phyloP scores from a whole-genome alignment of 2,113 vertebrate genomes.

The Chloropsis hardwickii region DNA sequence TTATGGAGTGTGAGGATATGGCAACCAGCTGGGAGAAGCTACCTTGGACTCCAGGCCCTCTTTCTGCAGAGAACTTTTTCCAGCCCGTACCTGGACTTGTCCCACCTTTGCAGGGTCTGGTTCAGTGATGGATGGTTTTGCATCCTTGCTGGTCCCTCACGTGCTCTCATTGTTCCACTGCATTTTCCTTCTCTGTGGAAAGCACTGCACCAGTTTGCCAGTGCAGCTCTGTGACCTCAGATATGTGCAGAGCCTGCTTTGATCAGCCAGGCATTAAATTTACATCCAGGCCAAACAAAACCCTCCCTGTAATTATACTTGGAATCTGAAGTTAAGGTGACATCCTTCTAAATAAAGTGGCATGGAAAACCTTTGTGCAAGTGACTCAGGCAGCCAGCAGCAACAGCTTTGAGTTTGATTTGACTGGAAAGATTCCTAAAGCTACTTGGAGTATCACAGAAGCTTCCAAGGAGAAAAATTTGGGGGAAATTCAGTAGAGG shows the following conservation, averaged over 20 bases:
- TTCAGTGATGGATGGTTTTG: neutral
- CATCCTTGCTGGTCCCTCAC: neutral
- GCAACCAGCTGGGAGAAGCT: neutral
- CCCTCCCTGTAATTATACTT: neutral
- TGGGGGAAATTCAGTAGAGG: neutral
- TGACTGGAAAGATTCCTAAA: neutral
- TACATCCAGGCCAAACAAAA: neutral
- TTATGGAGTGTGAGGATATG: neutral
- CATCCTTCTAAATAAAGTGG: neutral
- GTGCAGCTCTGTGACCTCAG: neutral
- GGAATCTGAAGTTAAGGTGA: neutral
- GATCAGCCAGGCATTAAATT: neutral
- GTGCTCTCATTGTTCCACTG: neutral
- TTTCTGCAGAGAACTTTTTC: neutral
- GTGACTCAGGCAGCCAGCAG: neutral
- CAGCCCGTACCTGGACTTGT: neutral
- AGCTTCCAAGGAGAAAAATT: neutral
- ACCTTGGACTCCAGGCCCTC: neutral
- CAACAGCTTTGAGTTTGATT: conserved; percentile 10
- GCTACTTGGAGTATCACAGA: neutral
- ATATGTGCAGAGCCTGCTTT: neutral
- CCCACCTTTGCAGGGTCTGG: neutral
- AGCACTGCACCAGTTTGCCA: neutral
- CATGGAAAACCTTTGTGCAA: neutral
- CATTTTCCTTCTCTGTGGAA: neutral